Evolutionary conservation across 2,113 vertebrate species (phyloP).

Genomic region (Prunella himalayana): DNA sequence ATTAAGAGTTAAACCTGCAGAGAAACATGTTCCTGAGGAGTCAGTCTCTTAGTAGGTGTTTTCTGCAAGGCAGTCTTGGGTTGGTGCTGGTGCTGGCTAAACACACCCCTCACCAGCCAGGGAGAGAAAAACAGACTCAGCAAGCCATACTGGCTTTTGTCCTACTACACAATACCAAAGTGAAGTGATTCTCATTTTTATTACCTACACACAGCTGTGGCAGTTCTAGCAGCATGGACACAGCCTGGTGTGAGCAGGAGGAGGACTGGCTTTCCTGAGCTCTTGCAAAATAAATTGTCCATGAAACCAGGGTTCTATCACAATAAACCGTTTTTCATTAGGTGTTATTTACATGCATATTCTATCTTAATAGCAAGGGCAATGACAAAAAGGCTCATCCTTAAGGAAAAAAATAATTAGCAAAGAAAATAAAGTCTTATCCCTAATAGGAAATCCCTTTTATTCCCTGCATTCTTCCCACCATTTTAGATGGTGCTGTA

Average conservation of each 20-base stretch:
- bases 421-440: neutral
- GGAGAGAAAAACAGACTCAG: neutral
- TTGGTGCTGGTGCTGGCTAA: neutral
- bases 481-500: conserved; percentile 22
- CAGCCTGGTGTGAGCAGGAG: neutral
- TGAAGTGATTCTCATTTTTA: neutral
- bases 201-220: fast-evolving
- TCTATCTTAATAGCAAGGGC: neutral
- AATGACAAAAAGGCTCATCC: neutral
- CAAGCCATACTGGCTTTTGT: neutral
- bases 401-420: neutral
- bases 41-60: neutral
- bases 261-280: neutral
- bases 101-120: neutral
- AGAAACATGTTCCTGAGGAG: neutral
- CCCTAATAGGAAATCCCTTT: neutral
- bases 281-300: neutral
- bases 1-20: conserved; percentile 6
- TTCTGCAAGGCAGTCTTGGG: neutral
- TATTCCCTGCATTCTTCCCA: neutral
- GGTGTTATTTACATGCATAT: neutral
- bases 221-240: neutral
- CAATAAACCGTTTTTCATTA: neutral
- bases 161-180: fast-evolving
- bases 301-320: neutral